These are phyloP conservation scores for Agrochola lychnidis DNA, from an alignment of 2,888 invertebrate species.

Conservation along the genomic window DNA sequence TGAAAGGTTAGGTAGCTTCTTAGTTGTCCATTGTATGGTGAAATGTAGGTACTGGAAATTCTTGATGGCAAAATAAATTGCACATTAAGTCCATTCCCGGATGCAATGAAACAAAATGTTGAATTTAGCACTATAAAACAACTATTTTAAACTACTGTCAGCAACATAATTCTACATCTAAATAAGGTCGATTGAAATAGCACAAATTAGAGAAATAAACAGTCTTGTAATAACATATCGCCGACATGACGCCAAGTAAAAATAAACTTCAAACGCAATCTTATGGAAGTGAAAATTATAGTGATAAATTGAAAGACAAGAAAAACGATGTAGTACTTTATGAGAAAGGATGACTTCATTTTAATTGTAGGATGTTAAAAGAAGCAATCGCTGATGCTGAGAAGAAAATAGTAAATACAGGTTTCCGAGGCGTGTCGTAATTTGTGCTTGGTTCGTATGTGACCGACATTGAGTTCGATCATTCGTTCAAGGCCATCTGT, in stretches of 20 bases:
- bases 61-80: constrained; percentile 24
- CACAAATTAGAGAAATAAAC: constrained; percentile 10
- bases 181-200: constrained; percentile 24
- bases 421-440: constrained; percentile 75
- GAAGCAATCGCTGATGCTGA: constrained; percentile 40
- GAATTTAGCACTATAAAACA: constrained; percentile 4
- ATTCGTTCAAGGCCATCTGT: constrained; percentile 81
- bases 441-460: constrained; percentile 73
- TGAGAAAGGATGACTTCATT: constrained; percentile 44
- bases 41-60: constrained; percentile 37
- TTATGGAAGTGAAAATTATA: constrained; percentile 20
- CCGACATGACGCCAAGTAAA: constrained; percentile 26
- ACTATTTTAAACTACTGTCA: background rate
- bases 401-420: constrained; percentile 67
- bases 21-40: constrained; percentile 29
- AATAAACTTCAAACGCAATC: constrained; percentile 26
- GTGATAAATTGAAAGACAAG: constrained; percentile 20
- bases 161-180: constrained; percentile 22
- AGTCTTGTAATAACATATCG: constrained; percentile 10
- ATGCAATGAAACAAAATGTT: constrained; percentile 2
- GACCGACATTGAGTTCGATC: constrained; percentile 79
- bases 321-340: constrained; percentile 27
- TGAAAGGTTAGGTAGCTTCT: constrained; percentile 55
- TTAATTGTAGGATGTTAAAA: constrained; percentile 40
- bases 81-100: constrained; percentile 8